Conservation (phyloP, 92 coral and sea anemone species). For the Porites divaricata region DNA sequence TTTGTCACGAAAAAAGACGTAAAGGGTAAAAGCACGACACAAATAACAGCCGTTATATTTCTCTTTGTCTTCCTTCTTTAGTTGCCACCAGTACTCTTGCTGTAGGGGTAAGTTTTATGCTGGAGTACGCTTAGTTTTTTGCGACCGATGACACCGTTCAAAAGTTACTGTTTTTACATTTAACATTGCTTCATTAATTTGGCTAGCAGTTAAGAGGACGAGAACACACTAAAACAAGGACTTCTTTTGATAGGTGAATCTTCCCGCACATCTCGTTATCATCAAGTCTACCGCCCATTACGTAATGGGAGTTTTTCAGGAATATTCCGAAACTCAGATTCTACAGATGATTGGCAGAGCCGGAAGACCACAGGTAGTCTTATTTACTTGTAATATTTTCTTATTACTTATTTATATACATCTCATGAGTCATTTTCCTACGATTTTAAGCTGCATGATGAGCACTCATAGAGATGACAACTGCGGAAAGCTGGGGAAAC, state of each 20-base stretch:
- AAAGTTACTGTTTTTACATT: too few species aligned
- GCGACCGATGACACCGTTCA: too few species aligned
- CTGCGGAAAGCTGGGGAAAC: neutral
- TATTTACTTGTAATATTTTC: too few species aligned
- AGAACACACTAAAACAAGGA: neutral
- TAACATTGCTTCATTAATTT: too few species aligned
- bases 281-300: conserved; percentile 96
- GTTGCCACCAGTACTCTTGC: conserved; percentile 99
- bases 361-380: conserved; percentile 90
- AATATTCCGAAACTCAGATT: conserved; percentile 95
- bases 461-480: too few species aligned
- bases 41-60: neutral
- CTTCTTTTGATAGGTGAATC: conserved; percentile 74
- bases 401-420: too few species aligned
- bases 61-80: conserved; percentile 43
- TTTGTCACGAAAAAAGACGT: neutral
- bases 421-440: neutral
- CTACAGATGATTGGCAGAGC: conserved; percentile 99
- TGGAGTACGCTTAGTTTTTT: too few species aligned
- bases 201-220: too few species aligned
- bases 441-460: neutral
- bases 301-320: conserved; percentile 87
- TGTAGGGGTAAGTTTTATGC: conserved; percentile 83
- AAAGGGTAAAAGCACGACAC: neutral
- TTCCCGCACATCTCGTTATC: conserved; percentile 98